phyloP scores from a whole-genome alignment of 2,888 invertebrate genomes.

The Therioaphis trifolii region DNA sequence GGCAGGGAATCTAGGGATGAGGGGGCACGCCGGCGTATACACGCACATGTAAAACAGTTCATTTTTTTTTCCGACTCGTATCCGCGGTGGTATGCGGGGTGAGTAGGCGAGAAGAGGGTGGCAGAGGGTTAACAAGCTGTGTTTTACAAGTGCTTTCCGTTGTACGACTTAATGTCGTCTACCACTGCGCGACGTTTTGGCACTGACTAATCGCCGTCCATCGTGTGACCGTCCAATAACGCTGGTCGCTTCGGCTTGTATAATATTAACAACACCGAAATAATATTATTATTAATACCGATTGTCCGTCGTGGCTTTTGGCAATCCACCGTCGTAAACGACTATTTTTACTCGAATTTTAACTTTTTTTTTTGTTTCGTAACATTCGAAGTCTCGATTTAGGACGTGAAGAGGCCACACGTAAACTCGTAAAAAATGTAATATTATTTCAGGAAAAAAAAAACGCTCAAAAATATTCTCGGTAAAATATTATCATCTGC shows the following conservation, averaged over 20 bases:
- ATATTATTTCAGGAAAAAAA: background rate
- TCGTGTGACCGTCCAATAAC: conserved; percentile 27
- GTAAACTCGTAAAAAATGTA: conserved; percentile 10
- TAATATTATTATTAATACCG: conserved; percentile 46
- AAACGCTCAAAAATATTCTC: background rate
- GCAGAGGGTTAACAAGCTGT: conserved; percentile 57
- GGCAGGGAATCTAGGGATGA: background rate
- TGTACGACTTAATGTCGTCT: conserved; percentile 60
- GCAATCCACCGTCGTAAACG: conserved; percentile 27
- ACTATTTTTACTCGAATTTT: conserved; percentile 57
- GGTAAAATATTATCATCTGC: conserved; percentile 41
- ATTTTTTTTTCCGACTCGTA: conserved; percentile 33
- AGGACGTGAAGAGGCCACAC: conserved; percentile 21
- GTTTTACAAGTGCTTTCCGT: conserved; percentile 61
- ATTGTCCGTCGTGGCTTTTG: conserved; percentile 28
- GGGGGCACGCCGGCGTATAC: background rate
- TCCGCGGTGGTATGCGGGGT: background rate
- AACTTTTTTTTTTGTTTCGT: background rate
- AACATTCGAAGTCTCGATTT: conserved; percentile 23
- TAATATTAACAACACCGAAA: conserved; percentile 43
- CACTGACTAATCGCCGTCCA: conserved; percentile 59
- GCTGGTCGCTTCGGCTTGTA: conserved; percentile 2
- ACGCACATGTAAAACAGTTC: conserved; percentile 59
- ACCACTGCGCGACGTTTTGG: conserved; percentile 52
- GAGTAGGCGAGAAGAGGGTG: background rate